Percentiles rank a stretch among this genome's conserved stretches.
phyloP scores from a whole-genome alignment of 92 coral and sea anemone genomes.

The Palythoa grandiflora region DNA sequence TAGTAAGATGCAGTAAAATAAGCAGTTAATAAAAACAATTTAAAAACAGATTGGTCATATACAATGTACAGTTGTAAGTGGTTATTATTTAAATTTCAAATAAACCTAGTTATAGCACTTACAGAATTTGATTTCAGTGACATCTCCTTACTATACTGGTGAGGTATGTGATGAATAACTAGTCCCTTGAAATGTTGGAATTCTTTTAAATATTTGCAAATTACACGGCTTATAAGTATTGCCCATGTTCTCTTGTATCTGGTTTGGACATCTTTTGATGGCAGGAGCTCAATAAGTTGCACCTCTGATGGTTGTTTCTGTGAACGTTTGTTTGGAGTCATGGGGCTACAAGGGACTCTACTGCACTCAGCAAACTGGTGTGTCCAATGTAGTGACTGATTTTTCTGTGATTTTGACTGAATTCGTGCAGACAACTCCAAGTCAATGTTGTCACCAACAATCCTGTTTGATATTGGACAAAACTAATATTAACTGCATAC shows the following conservation, averaged over 20 bases:
- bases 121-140: slow-evolving; percentile 31
- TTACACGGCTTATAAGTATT: slow-evolving; percentile 33
- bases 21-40: background rate
- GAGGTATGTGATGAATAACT: slow-evolving; percentile 37
- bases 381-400: slow-evolving; percentile 55
- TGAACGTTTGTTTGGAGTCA: slow-evolving; percentile 30
- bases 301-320: slow-evolving; percentile 34
- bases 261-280: slow-evolving; percentile 22
- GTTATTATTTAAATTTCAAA: background rate
- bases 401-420: slow-evolving; percentile 35
- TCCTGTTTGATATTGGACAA: slow-evolving; percentile 23
- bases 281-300: slow-evolving; percentile 37
- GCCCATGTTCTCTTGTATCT: slow-evolving; percentile 24
- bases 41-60: slow-evolving; percentile 6
- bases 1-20: slow-evolving; percentile 2
- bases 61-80: background rate
- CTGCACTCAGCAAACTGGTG: slow-evolving; percentile 50
- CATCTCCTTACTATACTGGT: slow-evolving; percentile 42
- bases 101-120: background rate
- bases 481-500: background rate
- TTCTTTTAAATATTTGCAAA: slow-evolving; percentile 26
- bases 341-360: slow-evolving; percentile 35
- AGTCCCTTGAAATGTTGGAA: slow-evolving; percentile 18
- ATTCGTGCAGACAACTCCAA: slow-evolving; percentile 22
- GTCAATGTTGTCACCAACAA: slow-evolving; percentile 51